Evolutionary conservation across 2,888 invertebrate genomes (phyloP).

Genomic region (Synergus japonicus): DNA sequence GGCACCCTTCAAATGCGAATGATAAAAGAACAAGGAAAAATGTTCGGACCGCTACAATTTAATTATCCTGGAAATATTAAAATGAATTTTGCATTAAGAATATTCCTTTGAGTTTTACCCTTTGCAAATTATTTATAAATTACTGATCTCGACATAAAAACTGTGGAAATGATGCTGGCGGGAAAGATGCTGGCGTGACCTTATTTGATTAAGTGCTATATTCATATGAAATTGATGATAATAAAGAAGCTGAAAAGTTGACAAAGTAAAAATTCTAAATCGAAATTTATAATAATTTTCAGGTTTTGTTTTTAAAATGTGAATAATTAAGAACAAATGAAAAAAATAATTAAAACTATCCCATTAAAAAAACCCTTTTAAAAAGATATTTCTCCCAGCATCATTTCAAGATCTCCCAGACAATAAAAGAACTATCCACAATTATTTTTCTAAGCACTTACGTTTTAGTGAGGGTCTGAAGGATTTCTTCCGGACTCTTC

Average conservation of each 20-base stretch:
- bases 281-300: too few species aligned
- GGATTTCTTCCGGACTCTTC: conserved; percentile 87
- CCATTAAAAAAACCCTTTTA: background rate
- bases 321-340: background rate
- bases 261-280: background rate
- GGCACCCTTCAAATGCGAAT: too few species aligned
- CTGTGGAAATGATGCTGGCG: conserved; percentile 7
- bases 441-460: conserved; percentile 49
- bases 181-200: conserved; percentile 35
- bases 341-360: background rate
- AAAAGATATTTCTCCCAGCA: background rate
- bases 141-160: conserved; percentile 3
- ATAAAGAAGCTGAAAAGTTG: too few species aligned
- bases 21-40: too few species aligned
- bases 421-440: background rate
- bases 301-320: background rate
- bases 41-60: too few species aligned
- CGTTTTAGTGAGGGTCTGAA: conserved; percentile 84
- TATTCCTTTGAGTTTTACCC: background rate
- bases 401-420: background rate
- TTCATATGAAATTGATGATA: background rate
- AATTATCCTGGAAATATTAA: background rate
- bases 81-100: background rate
- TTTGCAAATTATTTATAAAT: conserved; percentile 7
- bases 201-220: conserved; percentile 10